Evolutionary conservation across 2,797 vertebrate genomes (phyloP), one percentile per base, ranked within the genome.

Genomic region (Bucorvus abyssinicus): DNA sequence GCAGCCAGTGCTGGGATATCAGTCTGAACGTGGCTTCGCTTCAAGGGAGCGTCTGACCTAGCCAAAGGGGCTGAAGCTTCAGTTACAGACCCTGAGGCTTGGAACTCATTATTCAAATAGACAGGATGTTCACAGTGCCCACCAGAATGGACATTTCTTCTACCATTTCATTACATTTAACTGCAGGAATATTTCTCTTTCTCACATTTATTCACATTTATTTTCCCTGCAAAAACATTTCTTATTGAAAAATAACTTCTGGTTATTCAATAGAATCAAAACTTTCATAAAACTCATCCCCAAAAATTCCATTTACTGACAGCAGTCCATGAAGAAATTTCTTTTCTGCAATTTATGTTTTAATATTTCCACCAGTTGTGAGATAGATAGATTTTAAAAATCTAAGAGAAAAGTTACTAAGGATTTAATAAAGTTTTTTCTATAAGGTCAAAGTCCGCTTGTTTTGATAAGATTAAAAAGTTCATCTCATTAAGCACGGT

Each of bases 21-120:
- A 20, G 23, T 42, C 44, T 60, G 61, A 71, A 47, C 4, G 6
- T 0, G 1, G 32, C 68, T 85, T 83, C 0, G 0, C 53, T 34
- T 38, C 42, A 60, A 53, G 60, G 57, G 42, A 64, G 21, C 0
- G 0, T 47, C 82, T 94, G 61, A 84, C 55, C 40, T 5, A 14
- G 6, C 9, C 45, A 59, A 36, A 57, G 23, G 38, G 14, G 24
- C 47, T 89, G 68, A 67, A 85, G n/a, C 17, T 50, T 32, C 59
- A 21, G 5, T 9, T 57, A 40, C 38, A 63, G 55, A 55, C 15
- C 18, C 17, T 21, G 5, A 56, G 29, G 34, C 45, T 56, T 90
- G n/a, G 3, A 42, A 23, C 32, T 57, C 36, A 4, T 17, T 84
- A 30, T 71, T 73, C 81, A 87, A 50, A 59, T 40, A 44, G 47